A percentile compares a stretch with the other conserved stretches of the same genome.
These are phyloP conservation scores for Periophthalmodon schlosseri DNA, from an alignment of 2,113 vertebrate species.

Conservation along the genomic window DNA sequence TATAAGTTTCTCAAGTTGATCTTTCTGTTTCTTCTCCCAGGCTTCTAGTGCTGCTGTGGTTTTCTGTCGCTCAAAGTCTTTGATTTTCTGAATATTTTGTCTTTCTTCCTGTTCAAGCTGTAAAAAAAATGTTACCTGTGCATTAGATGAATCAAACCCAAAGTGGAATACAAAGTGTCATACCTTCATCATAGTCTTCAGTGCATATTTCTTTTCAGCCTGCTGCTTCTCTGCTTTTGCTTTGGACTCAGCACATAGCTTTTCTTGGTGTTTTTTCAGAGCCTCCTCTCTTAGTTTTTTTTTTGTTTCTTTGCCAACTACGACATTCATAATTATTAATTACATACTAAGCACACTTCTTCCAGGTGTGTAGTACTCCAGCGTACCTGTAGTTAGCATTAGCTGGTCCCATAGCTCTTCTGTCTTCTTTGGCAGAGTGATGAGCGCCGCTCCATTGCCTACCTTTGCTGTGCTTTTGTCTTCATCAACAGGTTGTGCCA, in stretches of 20 bases:
- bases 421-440: slow-evolving; percentile 86
- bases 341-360: not conserved
- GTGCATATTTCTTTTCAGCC: slow-evolving; percentile 82
- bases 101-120: slow-evolving; percentile 90
- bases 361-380: not conserved
- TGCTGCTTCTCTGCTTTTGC: slow-evolving; percentile 75
- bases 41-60: slow-evolving; percentile 81
- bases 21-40: slow-evolving; percentile 79
- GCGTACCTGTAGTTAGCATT: slow-evolving; percentile 70
- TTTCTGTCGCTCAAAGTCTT: slow-evolving; percentile 81
- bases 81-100: slow-evolving; percentile 83
- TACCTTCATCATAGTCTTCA: slow-evolving; percentile 88
- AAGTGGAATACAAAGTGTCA: not conserved
- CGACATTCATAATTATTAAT: slow-evolving; percentile 17
- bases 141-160: not conserved
- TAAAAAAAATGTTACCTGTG: not conserved
- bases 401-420: slow-evolving; percentile 82
- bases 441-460: slow-evolving; percentile 79
- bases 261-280: slow-evolving; percentile 81
- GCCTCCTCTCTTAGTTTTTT: slow-evolving; percentile 81
- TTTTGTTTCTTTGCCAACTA: slow-evolving; percentile 82
- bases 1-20: slow-evolving; percentile 50
- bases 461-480: slow-evolving; percentile 84
- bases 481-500: slow-evolving; percentile 84
- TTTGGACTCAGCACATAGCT: slow-evolving; percentile 71